phyloP scores from a whole-genome alignment of 2,888 invertebrate genomes.

The Philereme vetulata region DNA sequence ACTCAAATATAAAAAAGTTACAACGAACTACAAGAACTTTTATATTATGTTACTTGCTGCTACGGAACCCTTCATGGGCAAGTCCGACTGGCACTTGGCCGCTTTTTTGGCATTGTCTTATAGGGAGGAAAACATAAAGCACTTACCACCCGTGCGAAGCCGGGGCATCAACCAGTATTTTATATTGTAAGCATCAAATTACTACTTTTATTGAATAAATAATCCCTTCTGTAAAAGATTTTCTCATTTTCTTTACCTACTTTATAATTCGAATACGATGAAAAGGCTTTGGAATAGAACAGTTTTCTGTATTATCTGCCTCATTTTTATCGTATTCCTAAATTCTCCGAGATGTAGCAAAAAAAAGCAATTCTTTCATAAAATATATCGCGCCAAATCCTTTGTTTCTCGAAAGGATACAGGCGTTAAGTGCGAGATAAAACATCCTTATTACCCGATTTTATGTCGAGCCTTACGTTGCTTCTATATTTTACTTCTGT shows the following conservation, averaged over 20 bases:
- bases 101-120: no score
- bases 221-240: not conserved
- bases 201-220: not conserved
- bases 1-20: no score
- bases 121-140: no score
- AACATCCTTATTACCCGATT: constrained; percentile 49
- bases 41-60: no score
- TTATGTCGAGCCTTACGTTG: constrained; percentile 46
- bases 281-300: constrained; percentile 4
- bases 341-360: constrained; percentile 29
- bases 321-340: constrained; percentile 34
- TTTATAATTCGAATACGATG: not conserved
- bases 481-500: constrained; percentile 40
- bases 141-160: no score
- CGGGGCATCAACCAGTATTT: no score
- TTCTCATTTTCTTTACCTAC: not conserved
- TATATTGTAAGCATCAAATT: no score
- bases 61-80: no score
- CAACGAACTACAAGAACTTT: no score
- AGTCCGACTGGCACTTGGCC: no score
- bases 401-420: constrained; percentile 42
- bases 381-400: constrained; percentile 37
- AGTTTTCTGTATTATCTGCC: constrained; percentile 23
- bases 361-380: constrained; percentile 44
- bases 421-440: constrained; percentile 45